Percentiles rank a stretch among this genome's conserved stretches.
Evolutionary conservation across 2,888 invertebrate genomes (phyloP).

Genomic region (Panopea generosa): DNA sequence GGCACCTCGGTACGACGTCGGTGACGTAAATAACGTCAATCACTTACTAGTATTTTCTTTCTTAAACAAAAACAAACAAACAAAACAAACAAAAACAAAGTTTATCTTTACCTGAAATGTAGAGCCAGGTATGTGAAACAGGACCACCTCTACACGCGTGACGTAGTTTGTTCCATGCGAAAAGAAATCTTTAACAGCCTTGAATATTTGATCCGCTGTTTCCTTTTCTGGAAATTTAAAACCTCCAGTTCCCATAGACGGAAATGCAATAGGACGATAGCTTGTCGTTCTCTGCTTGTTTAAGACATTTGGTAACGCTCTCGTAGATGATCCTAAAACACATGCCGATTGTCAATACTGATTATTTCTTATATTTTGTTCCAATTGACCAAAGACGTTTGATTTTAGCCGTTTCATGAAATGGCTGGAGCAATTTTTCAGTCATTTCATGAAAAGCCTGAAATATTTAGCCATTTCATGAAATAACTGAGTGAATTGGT

Average conservation of each 20-base stretch:
- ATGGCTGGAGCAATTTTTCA: no score
- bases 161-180: conserved; percentile 13
- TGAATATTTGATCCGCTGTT: conserved; percentile 63
- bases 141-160: conserved; percentile 58
- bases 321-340: conserved; percentile 31
- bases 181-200: conserved; percentile 63
- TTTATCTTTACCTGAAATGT: conserved; percentile 47
- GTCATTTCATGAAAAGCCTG: no score
- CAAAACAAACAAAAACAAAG: no score
- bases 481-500: no score
- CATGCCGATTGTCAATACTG: background rate
- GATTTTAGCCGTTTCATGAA: no score
- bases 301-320: conserved; percentile 44
- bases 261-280: conserved; percentile 65
- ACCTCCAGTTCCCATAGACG: conserved; percentile 75
- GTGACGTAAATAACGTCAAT: no score
- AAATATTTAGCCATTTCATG: no score
- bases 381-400: no score
- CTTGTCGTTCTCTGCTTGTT: conserved; percentile 41
- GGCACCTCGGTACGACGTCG: no score
- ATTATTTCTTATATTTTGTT: no score
- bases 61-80: no score
- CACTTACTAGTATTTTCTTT: no score
- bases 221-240: conserved; percentile 60
- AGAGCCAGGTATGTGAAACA: conserved; percentile 41